phyloP scores from a whole-genome alignment of 2,113 vertebrate species.

The Cacatua alba region DNA sequence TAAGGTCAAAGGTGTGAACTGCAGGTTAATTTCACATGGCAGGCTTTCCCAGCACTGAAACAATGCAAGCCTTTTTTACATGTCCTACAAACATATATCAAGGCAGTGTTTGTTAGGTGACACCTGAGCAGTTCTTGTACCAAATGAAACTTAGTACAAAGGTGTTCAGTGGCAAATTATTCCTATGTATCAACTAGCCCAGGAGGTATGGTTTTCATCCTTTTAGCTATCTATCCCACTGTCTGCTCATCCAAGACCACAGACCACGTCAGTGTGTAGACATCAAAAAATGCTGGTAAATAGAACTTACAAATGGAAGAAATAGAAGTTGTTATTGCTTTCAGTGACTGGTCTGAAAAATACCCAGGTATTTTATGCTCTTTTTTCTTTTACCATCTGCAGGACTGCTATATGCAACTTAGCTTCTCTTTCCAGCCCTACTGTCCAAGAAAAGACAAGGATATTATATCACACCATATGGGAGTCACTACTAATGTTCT shows the following conservation, averaged over 20 bases:
- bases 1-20: background rate
- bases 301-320: background rate
- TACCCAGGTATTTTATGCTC: accelerated
- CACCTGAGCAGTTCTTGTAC: background rate
- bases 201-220: background rate
- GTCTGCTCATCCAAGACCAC: accelerated
- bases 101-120: background rate
- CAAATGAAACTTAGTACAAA: background rate
- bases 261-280: background rate
- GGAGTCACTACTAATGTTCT: background rate
- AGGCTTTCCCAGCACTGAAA: background rate
- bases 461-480: background rate
- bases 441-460: background rate
- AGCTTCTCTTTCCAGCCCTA: background rate
- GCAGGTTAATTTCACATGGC: conserved; percentile 1
- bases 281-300: background rate
- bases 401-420: background rate
- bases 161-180: background rate
- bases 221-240: background rate
- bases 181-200: background rate
- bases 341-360: background rate
- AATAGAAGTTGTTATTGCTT: background rate
- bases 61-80: conserved; percentile 24
- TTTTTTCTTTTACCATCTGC: background rate
- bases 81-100: background rate